These are phyloP conservation scores for Drosophila demipolita DNA, from an alignment of 2,888 invertebrate species.

Conservation along the genomic window DNA sequence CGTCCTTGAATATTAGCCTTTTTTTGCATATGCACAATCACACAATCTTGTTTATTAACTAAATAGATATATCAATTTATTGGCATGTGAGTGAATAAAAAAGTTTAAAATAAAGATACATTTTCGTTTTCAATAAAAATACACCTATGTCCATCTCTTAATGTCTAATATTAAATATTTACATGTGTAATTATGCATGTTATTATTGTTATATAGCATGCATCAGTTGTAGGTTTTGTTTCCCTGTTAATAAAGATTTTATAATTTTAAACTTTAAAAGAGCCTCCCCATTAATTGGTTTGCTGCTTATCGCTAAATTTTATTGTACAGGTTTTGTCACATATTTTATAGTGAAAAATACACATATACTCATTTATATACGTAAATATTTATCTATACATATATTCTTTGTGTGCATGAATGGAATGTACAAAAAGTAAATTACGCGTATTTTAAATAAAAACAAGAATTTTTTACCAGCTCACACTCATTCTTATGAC, in stretches of 20 bases:
- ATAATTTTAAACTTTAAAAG: slow-evolving; percentile 18
- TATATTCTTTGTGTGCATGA: neutral
- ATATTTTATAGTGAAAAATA: slow-evolving; percentile 25
- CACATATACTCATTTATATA: slow-evolving; percentile 2
- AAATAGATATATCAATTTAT: slow-evolving; percentile 18
- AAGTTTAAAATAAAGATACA: slow-evolving; percentile 32
- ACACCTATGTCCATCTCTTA: slow-evolving; percentile 22
- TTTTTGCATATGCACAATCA: neutral
- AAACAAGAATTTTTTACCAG: slow-evolving; percentile 27
- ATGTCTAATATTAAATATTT: slow-evolving; percentile 11
- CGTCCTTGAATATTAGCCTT: neutral
- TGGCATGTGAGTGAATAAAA: slow-evolving; percentile 42
- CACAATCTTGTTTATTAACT: neutral
- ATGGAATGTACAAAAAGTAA: slow-evolving; percentile 9
- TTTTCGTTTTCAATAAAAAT: slow-evolving; percentile 24
- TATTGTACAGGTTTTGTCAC: slow-evolving; percentile 40
- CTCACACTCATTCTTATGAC: slow-evolving; percentile 46
- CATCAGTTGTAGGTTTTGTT: slow-evolving; percentile 6
- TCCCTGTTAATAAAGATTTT: slow-evolving; percentile 1
- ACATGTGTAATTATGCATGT: slow-evolving; percentile 19
- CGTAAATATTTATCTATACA: neutral
- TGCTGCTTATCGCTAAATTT: slow-evolving; percentile 35
- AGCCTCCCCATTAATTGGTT: neutral
- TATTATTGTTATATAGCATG: slow-evolving; percentile 23
- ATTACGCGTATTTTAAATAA: slow-evolving; percentile 5